Evolutionary conservation across 2,113 vertebrate species (phyloP), one percentile per base, ranked within the genome.

Genomic region (Phylloscopus whistleri): DNA sequence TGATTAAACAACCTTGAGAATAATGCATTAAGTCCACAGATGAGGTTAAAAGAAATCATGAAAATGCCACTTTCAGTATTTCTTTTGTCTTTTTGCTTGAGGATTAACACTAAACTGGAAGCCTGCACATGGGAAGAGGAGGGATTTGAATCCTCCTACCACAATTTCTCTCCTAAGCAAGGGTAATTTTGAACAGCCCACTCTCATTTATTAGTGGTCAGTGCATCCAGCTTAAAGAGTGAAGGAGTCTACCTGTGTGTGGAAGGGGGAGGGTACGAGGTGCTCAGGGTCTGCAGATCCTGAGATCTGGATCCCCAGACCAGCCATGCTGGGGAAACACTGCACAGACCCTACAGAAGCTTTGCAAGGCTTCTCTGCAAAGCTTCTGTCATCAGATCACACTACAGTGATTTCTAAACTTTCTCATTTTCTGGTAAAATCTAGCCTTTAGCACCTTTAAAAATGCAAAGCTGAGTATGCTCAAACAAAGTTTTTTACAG

Each of bases 391-490:
- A 16, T 6, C 24, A 22, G 18, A 16, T 3, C 21, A 11, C 7
- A 35, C 39, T 2, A 2, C 2, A 24, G 37, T 0, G 1, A 37
- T 7, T 52, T 46, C n/a, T 55, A 41, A 59, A 23, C 23, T 8
- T 55, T 4, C 39, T 20, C 9, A 23, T n/a, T 44, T 75, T 59
- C 66, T 74, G 43, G 6, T 48, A 60, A 5, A 10, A 82, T n/a
- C 33, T 58, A 76, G 64, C 28, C 26, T 31, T 68, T 21, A 43
- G 0, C 20, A 55, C 27, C 30, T 43, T 73, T 27, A 30, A 48
- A 87, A 80, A 75, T 0, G 8, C 22, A 46, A 87, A 59, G 35
- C 26, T 6, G 2, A 52, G 5, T 8, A 48, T 2, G 20, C 17
- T 69, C 30, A 33, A 19, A 59, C 26, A 41, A 41, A 22, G 31